These are phyloP conservation scores for Aurelia coerulea DNA, from an alignment of 30 jellyfish, hydroid and myxozoan genomes.

Conservation along the genomic window DNA sequence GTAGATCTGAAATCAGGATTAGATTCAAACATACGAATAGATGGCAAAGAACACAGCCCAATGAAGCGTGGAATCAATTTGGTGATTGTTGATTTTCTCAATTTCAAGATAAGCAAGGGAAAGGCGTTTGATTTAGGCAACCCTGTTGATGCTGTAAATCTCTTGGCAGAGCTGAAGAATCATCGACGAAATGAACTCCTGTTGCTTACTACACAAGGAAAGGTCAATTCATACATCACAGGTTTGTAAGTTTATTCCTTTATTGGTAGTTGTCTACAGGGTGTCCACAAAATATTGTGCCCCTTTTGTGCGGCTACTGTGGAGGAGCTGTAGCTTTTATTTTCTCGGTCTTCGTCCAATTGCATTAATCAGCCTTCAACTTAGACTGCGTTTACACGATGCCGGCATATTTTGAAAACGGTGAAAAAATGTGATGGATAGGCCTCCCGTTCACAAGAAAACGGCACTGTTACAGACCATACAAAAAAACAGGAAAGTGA, in stretches of 20 bases:
- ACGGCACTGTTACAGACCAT: too few species aligned
- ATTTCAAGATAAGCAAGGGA: constrained; percentile 69
- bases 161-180: constrained; percentile 51
- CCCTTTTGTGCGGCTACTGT: too few species aligned
- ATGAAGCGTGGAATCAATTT: constrained; percentile 75
- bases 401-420: too few species aligned
- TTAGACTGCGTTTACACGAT: too few species aligned
- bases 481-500: too few species aligned
- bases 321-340: too few species aligned
- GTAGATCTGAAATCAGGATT: constrained; percentile 55
- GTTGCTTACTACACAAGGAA: constrained; percentile 77
- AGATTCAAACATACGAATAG: constrained; percentile 72
- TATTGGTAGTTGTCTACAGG: too few species aligned
- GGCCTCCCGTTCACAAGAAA: too few species aligned
- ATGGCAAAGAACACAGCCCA: constrained; percentile 80
- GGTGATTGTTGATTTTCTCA: constrained; percentile 53
- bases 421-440: too few species aligned
- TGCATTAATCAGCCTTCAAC: too few species aligned
- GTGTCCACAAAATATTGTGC: too few species aligned
- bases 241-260: constrained; percentile 13
- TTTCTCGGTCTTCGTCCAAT: too few species aligned
- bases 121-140: constrained; percentile 45
- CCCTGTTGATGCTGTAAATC: constrained; percentile 20
- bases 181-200: constrained; percentile 52
- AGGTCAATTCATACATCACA: constrained; percentile 33